Base-by-base conservation (phyloP, 2,888 invertebrate species). In the Pollenia amentaria region DNA sequence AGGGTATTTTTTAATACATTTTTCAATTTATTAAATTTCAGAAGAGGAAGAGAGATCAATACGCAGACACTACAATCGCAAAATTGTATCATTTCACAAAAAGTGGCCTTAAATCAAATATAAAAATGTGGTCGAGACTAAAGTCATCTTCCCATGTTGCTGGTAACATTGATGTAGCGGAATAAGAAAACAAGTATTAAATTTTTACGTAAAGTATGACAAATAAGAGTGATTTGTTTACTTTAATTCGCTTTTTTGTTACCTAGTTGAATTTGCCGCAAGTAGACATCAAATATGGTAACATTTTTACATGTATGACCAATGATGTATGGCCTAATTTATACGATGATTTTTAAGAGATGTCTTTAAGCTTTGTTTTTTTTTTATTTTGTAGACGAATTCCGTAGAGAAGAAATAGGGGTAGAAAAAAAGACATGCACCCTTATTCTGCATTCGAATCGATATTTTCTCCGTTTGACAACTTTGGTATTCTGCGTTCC, bases 61-160 rank as follows among this genome's bases (percentile, higher is more conserved):
- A 75, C 51, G 21, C 21, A 44, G 55, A 44, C 53, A 53, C 4
- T 12, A 42, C 46, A 73, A n/a, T 46, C 38, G 44, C n/a, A 44
- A 72, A 21, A 70, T 11, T 53, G 11, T 62, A 60, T 48, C 62
- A 29, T 75, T 38, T 75, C 38, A 60, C 16, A 60, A 60, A 60
- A 46, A 46, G n/a, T 10, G 21, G 29, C 10, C 10, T n/a, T 2
- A 73, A 46, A 55, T 12, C 42, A 14, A 60, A 46, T 16, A 60
- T 12, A 62, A 75, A 29, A 40, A 62, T 40, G 14, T 21, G 18
- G 16, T 51, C 18, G 60, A 38, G 53, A 70, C 48, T 60, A 29
- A 6, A 29, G 29, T 29, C 29, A 6, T 29, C 29, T 29, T 29
- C 29, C 6, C 29, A 11, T 38, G 60, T 16, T 38, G 57, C 4